These are phyloP conservation scores for Rhipidura dahli DNA, from an alignment of 2,113 vertebrate genomes.

Conservation along the genomic window DNA sequence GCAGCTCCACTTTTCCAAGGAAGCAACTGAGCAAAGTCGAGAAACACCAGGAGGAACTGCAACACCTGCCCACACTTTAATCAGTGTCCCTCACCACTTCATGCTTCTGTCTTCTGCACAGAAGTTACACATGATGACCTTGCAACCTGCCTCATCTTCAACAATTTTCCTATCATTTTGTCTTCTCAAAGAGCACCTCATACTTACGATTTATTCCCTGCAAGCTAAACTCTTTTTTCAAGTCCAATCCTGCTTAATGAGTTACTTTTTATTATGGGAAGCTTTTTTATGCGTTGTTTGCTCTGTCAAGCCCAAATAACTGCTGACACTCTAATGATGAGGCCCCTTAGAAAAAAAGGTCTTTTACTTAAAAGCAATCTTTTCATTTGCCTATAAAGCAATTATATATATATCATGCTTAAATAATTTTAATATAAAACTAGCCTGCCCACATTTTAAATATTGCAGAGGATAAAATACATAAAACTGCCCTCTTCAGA, in stretches of 20 bases:
- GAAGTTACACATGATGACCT: neutral
- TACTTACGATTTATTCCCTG: neutral
- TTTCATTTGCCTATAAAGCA: slow-evolving; percentile 6
- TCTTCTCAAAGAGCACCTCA: neutral
- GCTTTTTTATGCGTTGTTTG: slow-evolving; percentile 26
- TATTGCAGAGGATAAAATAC: neutral
- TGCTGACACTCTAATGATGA: slow-evolving; percentile 37
- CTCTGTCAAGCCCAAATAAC: slow-evolving; percentile 57
- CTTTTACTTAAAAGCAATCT: neutral
- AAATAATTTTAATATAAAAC: slow-evolving; percentile 20
- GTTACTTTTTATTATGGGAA: slow-evolving; percentile 48
- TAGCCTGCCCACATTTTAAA: neutral
- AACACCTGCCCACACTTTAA: neutral
- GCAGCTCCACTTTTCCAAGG: neutral
- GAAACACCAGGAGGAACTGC: accelerated
- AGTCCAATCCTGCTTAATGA: slow-evolving; percentile 54
- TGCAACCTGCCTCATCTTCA: neutral
- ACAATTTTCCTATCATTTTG: neutral
- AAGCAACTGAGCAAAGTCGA: neutral
- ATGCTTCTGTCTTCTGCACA: neutral
- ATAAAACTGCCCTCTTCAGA: neutral
- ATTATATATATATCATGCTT: neutral
- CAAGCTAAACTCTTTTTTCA: slow-evolving; percentile 48
- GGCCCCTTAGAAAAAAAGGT: neutral
- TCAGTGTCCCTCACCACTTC: neutral